Base-by-base conservation (phyloP, 2,113 vertebrate species). In the Cynocephalus volans region DNA sequence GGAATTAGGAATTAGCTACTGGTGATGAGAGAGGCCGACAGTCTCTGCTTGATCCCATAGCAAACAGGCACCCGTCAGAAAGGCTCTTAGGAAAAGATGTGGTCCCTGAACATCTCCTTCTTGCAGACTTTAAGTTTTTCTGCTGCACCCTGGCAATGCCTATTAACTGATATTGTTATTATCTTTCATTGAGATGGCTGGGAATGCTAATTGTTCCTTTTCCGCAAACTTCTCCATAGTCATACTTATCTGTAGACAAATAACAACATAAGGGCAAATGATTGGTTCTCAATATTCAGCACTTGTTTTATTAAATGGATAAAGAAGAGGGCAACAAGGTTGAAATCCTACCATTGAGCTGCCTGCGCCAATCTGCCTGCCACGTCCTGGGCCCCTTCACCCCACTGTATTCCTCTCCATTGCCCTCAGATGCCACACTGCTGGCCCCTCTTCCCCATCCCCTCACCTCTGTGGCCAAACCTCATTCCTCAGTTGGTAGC, bases 121-220 rank as follows among this genome's bases (percentile, higher is more conserved):
- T 97, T 97, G 83, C 96, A 98, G 97, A 98, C 97, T 98, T 98
- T 85, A 23, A 96, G 97, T 97, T 93, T 94, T 97, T 97, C 97
- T 96, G 72, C 97, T 97, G 95, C 97, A 98, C 94, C 97, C 96
- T 95, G 96, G 95, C 96, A 97, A 97, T 90, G 85, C 98, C 97
- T 98, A 98, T 98, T 98, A 98, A 99, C 98, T 98, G 98, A 98
- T 98, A 98, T 98, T 98, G 98, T 98, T 98, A 98, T 98, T 98
- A 98, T 98, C 97, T 98, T 98, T 98, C 98, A 98, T 97, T 96
- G 97, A 98, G 98, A 98, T 97, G 97, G 97, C 98, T 98, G 98
- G 96, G 97, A 98, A 97, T 96, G 83, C 97, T 98, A 98, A 99
- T 98, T 98, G 97, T 94, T 98, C 95, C 97, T 98, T 98, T 97